phyloP scores from a whole-genome alignment of 2,888 invertebrate genomes.

The Spodoptera littoralis region DNA sequence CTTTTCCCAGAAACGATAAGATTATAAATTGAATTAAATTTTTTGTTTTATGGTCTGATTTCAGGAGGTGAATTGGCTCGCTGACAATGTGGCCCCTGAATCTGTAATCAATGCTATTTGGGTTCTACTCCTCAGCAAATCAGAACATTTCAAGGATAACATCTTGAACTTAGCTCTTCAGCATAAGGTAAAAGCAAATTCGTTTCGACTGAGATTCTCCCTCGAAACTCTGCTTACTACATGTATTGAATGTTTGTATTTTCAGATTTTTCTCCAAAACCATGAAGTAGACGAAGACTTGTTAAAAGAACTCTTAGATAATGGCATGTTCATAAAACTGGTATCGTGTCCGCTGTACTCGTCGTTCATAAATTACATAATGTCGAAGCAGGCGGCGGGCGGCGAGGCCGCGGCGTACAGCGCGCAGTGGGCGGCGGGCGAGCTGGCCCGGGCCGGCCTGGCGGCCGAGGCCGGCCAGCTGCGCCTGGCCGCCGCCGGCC shows the following conservation, averaged over 20 bases:
- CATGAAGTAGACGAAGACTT: slow-evolving; percentile 76
- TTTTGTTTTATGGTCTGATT: slow-evolving; percentile 36
- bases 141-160: slow-evolving; percentile 62
- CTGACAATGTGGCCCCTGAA: slow-evolving; percentile 52
- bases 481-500: slow-evolving; percentile 68
- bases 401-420: slow-evolving; percentile 64
- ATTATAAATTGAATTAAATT: neutral
- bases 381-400: slow-evolving; percentile 48
- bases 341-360: slow-evolving; percentile 77
- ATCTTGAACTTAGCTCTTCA: slow-evolving; percentile 62
- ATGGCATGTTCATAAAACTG: slow-evolving; percentile 74
- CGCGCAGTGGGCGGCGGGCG: slow-evolving; percentile 71
- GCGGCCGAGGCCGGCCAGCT: slow-evolving; percentile 82
- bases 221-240: too few relatives aligned
- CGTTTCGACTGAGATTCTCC: neutral
- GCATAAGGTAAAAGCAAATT: slow-evolving; percentile 66
- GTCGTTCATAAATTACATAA: slow-evolving; percentile 71
- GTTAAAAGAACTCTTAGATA: slow-evolving; percentile 77
- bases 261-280: slow-evolving; percentile 70
- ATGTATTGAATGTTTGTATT: slow-evolving; percentile 21
- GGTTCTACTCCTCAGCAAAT: slow-evolving; percentile 76
- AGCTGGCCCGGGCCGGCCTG: slow-evolving; percentile 71
- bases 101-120: slow-evolving; percentile 72
- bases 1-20: neutral
- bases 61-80: slow-evolving; percentile 77